phyloP scores from a whole-genome alignment of 1,140 invertebrate genomes.

The Thaumatotibia leucotreta region DNA sequence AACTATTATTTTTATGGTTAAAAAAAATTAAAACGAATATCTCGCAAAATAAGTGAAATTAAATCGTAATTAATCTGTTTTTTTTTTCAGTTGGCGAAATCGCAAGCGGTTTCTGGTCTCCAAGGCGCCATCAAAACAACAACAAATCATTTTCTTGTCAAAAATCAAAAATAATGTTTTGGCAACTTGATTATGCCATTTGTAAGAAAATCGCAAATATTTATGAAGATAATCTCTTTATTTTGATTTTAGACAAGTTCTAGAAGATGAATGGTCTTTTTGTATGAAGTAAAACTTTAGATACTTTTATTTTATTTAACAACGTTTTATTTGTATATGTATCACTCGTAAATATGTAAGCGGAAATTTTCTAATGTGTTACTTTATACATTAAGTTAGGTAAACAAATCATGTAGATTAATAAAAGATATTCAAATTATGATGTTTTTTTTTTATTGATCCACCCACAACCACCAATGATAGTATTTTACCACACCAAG shows the following conservation, averaged over 20 bases:
- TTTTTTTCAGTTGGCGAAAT: background rate
- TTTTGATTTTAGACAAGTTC: background rate
- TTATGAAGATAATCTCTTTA: background rate
- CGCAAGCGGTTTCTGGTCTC: background rate
- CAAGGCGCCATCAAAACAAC: background rate
- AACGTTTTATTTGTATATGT: constrained; percentile 7
- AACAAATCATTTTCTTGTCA: background rate
- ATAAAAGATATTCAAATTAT: constrained; percentile 38
- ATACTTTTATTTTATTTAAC: constrained; percentile 13
- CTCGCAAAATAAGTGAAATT: no score
- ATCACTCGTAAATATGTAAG: constrained; percentile 22
- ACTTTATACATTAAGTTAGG: constrained; percentile 32
- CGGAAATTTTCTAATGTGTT: constrained; percentile 30
- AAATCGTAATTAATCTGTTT: no score
- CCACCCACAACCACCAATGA: no score
- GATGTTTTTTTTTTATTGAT: background rate
- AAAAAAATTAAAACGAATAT: no score
- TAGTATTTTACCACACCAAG: no score
- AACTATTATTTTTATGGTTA: no score
- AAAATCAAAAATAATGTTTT: background rate
- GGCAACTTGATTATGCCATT: background rate
- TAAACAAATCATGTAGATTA: constrained; percentile 40
- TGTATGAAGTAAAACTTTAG: constrained; percentile 19
- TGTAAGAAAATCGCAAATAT: background rate
- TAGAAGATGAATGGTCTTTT: background rate